A percentile compares a stretch with the other conserved stretches of the same genome.
phyloP scores from a whole-genome alignment of 1,140 invertebrate species.

The Diachasma alloeum region DNA sequence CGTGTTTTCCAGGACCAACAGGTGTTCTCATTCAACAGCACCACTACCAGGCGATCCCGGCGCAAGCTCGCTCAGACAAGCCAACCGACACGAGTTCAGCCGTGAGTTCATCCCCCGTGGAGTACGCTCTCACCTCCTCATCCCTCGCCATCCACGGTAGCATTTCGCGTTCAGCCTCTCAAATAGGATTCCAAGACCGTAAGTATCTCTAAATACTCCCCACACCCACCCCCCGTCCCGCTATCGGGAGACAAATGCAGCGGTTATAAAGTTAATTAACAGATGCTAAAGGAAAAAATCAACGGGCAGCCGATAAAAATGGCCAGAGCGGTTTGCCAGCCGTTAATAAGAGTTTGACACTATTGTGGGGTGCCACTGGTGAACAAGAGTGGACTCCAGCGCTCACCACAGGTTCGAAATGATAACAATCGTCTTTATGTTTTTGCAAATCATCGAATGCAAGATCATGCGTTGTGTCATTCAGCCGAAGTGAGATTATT shows the following conservation, averaged over 20 bases:
- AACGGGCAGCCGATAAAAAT: constrained; percentile 50
- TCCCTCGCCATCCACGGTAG: constrained; percentile 31
- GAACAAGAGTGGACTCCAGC: constrained; percentile 96
- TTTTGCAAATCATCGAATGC: not conserved
- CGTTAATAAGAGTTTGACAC: constrained; percentile 71
- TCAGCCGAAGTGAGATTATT: too few relatives aligned
- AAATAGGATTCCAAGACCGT: constrained; percentile 63
- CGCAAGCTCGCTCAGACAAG: constrained; percentile 57
- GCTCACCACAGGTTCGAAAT: constrained; percentile 80
- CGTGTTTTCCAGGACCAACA: constrained; percentile 73
- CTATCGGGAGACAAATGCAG: not conserved
- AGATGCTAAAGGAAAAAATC: constrained; percentile 51
- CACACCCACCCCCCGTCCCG: too few relatives aligned
- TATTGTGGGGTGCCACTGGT: constrained; percentile 89
- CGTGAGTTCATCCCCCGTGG: constrained; percentile 31
- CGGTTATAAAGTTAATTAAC: constrained; percentile 23
- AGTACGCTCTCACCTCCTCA: constrained; percentile 14
- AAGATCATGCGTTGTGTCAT: not conserved
- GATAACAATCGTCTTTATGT: not conserved
- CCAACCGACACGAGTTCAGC: constrained; percentile 39
- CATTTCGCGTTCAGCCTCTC: constrained; percentile 57
- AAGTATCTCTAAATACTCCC: constrained; percentile 37
- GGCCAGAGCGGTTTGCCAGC: constrained; percentile 38
- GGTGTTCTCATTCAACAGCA: constrained; percentile 92
- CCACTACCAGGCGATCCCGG: constrained; percentile 86